Evolutionary conservation across 2,797 vertebrate genomes (phyloP), one percentile per base, ranked within the genome.

Genomic region (Thripadectes ignobilis): DNA sequence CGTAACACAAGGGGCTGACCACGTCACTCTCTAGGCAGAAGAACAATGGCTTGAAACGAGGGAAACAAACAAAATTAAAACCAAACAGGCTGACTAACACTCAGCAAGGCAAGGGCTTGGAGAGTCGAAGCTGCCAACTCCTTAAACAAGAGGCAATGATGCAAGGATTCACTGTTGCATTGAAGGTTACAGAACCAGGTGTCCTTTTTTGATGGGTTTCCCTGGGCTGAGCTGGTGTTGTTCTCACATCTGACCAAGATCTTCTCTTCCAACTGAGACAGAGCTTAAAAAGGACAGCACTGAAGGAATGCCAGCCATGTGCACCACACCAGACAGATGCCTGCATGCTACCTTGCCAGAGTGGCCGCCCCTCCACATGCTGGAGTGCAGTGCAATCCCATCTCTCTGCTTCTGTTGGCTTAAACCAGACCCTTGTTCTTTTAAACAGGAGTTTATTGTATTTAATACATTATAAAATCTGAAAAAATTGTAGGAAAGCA

Each of bases 381-480:
- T n/a, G 14, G 61, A 84, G 36, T 41, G 7, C 58, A 86, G 57
- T 20, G 65, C 72, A 93, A 32, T 34, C 62, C 82, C 85, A 88
- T 27, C 34, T 95, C 55, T 95, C 72, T 65, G 88, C 89, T 95
- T 9, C 77, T 94, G 43, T 79, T 94, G 86, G 92, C 77, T 96
- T 91, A 95, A 98, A 96, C 87, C 96, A 98, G 93, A 97, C 85
- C 96, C 89, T 96, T 41, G 15, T 95, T 98, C 96, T 97, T 98
- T 98, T 97, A 98, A 98, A 98, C 96, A 98, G 97, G 97, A 97
- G 93, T 98, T 98, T 98, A 98, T 98, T 98, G 96, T 98, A 98
- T 98, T 98, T 98, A 97, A 98, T 98, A 98, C 97, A 97, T 98
- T 98, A 98, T 98, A 98, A 98, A 98, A 97, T 98, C 97, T 97